Conservation (phyloP, 2,888 invertebrate species). For the Cryptophagus acutangulus region DNA sequence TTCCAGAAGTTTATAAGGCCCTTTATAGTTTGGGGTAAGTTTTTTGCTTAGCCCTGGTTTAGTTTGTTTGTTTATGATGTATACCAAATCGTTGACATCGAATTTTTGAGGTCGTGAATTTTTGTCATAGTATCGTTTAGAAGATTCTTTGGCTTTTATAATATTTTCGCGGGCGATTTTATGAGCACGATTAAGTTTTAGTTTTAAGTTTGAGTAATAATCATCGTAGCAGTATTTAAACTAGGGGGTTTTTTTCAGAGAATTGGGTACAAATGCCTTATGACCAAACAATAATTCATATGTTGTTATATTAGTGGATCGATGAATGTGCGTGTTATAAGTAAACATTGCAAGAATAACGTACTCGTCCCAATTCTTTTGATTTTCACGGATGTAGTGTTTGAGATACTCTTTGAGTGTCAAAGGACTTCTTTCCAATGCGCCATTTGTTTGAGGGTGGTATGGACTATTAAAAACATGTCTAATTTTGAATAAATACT, state of each 20-base stretch:
- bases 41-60: slow-evolving; percentile 14
- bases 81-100: slow-evolving; percentile 12
- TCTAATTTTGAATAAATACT: slow-evolving; percentile 33
- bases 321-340: slow-evolving; percentile 34
- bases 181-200: slow-evolving; percentile 25
- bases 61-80: slow-evolving; percentile 11
- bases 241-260: slow-evolving; percentile 19
- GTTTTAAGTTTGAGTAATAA: slow-evolving; percentile 24
- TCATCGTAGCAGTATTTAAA: slow-evolving; percentile 25
- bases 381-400: slow-evolving; percentile 30
- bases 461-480: slow-evolving; percentile 31
- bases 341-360: slow-evolving; percentile 32
- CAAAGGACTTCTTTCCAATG: slow-evolving; percentile 35
- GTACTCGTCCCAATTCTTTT: slow-evolving; percentile 35
- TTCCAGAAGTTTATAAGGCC: slow-evolving; percentile 13
- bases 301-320: slow-evolving; percentile 35
- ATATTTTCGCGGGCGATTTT: slow-evolving; percentile 26
- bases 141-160: slow-evolving; percentile 26
- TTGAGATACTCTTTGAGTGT: slow-evolving; percentile 34
- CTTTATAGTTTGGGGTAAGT: slow-evolving; percentile 18
- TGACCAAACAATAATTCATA: slow-evolving; percentile 39
- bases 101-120: slow-evolving; percentile 13
- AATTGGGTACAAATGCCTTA: slow-evolving; percentile 33
- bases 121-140: slow-evolving; percentile 28
- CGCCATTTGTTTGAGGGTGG: slow-evolving; percentile 35